Conservation (phyloP, 2,113 vertebrate species). For the Python bivittatus region DNA sequence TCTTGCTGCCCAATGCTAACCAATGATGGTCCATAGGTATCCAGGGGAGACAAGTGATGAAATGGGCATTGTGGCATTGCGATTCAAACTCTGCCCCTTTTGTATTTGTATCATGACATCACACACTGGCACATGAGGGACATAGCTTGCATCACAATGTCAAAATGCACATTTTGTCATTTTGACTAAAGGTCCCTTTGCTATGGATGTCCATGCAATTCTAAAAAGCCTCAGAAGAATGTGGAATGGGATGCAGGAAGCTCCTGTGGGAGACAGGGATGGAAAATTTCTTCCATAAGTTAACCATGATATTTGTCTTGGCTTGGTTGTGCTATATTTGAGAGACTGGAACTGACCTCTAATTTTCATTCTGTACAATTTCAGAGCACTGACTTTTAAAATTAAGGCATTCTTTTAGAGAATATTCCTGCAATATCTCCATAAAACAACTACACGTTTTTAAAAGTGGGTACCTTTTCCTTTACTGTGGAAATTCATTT, state of each 20-base stretch:
- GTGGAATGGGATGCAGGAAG: background rate
- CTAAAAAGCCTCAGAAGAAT: background rate
- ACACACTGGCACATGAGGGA: background rate
- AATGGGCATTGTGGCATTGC: background rate
- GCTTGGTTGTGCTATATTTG: background rate
- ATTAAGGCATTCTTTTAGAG: constrained; percentile 44
- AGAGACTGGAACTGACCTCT: background rate
- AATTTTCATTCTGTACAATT: background rate
- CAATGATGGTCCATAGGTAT: background rate
- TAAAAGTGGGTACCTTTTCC: background rate
- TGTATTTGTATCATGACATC: background rate
- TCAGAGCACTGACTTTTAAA: background rate
- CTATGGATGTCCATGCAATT: too few species aligned
- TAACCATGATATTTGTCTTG: background rate
- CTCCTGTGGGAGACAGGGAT: background rate
- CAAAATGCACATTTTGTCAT: background rate
- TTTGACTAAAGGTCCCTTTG: background rate
- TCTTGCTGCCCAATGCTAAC: background rate
- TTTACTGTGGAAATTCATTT: constrained; percentile 32
- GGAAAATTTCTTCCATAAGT: background rate
- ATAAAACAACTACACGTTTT: background rate
- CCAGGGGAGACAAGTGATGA: background rate
- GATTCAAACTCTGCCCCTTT: background rate
- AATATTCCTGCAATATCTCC: constrained; percentile 18
- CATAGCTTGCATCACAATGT: background rate